Evolutionary conservation across 2,797 vertebrate species (phyloP).

Genomic region (Ctenochaetus hawaiiensis): DNA sequence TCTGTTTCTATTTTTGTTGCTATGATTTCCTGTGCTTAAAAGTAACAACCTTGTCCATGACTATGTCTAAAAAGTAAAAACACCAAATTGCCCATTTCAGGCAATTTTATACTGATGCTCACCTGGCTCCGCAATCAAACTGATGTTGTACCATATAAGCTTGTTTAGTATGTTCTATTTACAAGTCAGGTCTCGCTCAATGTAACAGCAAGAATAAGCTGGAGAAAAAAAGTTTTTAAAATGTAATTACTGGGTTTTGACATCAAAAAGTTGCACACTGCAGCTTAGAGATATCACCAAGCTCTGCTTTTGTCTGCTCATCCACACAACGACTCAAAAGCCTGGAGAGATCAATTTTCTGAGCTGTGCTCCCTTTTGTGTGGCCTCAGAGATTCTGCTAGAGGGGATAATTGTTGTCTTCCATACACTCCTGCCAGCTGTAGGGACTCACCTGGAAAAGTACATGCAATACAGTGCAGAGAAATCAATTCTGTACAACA

Average conservation of each 20-base stretch:
- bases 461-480: conserved; percentile 46
- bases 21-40: conserved; percentile 4
- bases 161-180: conserved; percentile 2
- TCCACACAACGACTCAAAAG: conserved; percentile 68
- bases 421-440: conserved; percentile 53
- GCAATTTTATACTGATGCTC: conserved; percentile 23
- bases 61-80: neutral
- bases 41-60: neutral
- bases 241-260: conserved; percentile 20
- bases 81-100: conserved; percentile 18
- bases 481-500: conserved; percentile 63
- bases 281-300: conserved; percentile 25
- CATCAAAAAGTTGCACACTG: conserved; percentile 31
- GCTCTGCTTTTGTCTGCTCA: conserved; percentile 52
- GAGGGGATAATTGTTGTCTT: conserved; percentile 82
- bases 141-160: neutral
- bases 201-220: neutral
- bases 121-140: neutral
- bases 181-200: neutral
- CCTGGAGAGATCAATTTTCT: conserved; percentile 81
- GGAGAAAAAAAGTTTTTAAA: neutral
- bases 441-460: conserved; percentile 73
- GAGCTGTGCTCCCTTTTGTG: conserved; percentile 78
- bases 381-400: conserved; percentile 73
- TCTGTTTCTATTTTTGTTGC: neutral